Evolutionary conservation across 2,113 vertebrate species (phyloP), one percentile per base, ranked within the genome.

Genomic region (Hystrix brachyura): DNA sequence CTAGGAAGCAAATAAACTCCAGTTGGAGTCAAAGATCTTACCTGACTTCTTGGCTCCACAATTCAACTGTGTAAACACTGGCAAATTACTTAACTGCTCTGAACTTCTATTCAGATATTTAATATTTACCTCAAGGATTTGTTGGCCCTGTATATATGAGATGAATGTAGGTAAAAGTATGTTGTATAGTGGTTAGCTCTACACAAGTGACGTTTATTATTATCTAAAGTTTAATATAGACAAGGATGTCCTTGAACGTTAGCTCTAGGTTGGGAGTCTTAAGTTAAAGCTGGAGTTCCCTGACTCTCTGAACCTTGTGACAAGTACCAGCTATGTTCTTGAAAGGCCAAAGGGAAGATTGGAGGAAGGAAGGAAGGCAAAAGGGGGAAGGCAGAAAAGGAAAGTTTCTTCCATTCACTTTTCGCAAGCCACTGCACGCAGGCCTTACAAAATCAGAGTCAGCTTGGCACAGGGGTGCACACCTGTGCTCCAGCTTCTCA

Each of bases 71-170:
- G 62, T 79, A 83, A 97, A 94, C 43, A 85, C 0, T 19, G 53
- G 21, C 11, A 38, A 94, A 78, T 92, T 90, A 62, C 53, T 79
- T 74, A 90, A 76, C 38, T 51, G 19, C 57, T 92, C 76, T 65
- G 59, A 72, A 87, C 87, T 65, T 89, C 25, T 43, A 7, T 89
- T 96, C 55, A 57, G 48, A 76, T 71, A 85, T 95, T 65, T 91
- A 95, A 76, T 57, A 29, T 48, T 84, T 87, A 82, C 53, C 76
- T 59, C 85, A 94, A 55, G 55, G 43, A 14, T 85, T 88, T 90
- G 23, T 60, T 88, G 81, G 71, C 78, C 91, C 90, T 64, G 18
- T 78, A 57, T 25, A 11, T 23, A 82, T 34, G 85, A 95, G 72
- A 82, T 34, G 9, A 81, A 29, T 69, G 32, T 90, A 78, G n/a